Conservation (phyloP, 2,797 vertebrate species). For the Prionace glauca region DNA sequence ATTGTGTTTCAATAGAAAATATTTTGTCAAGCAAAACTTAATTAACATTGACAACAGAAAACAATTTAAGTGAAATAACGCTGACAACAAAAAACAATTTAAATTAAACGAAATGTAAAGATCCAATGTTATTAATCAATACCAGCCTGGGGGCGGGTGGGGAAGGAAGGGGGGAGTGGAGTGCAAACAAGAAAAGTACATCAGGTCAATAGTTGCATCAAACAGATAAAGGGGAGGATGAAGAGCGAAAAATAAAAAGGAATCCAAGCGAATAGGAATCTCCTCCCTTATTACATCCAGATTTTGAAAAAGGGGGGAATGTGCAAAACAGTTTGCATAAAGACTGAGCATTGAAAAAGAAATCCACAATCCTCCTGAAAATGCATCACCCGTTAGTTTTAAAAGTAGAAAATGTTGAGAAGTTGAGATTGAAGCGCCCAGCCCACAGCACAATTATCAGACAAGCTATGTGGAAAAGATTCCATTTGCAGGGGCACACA, state of each 20-base stretch:
- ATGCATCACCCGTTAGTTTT: background rate
- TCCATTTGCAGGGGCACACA: background rate
- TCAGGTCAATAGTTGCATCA: conserved; percentile 33
- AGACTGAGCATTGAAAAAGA: background rate
- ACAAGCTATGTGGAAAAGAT: conserved; percentile 21
- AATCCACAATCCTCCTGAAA: background rate
- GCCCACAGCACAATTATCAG: background rate
- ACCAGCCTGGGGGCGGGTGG: background rate
- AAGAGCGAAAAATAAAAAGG: background rate
- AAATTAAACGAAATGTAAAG: background rate
- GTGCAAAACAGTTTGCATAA: background rate
- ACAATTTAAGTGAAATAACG: background rate
- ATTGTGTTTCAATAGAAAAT: background rate
- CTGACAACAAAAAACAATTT: background rate
- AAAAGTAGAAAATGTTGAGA: conserved; percentile 31
- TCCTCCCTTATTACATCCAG: conserved; percentile 9
- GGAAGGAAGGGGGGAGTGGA: background rate
- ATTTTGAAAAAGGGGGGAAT: background rate
- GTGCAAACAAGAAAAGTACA: background rate
- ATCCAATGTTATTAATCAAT: background rate
- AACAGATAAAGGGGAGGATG: background rate
- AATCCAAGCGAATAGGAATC: background rate
- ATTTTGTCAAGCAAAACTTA: conserved; percentile 11
- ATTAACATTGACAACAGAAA: background rate
- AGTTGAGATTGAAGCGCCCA: conserved; percentile 27